Base-by-base conservation (phyloP, 2,888 invertebrate genomes). In the Drosophila nr. fundita region DNA sequence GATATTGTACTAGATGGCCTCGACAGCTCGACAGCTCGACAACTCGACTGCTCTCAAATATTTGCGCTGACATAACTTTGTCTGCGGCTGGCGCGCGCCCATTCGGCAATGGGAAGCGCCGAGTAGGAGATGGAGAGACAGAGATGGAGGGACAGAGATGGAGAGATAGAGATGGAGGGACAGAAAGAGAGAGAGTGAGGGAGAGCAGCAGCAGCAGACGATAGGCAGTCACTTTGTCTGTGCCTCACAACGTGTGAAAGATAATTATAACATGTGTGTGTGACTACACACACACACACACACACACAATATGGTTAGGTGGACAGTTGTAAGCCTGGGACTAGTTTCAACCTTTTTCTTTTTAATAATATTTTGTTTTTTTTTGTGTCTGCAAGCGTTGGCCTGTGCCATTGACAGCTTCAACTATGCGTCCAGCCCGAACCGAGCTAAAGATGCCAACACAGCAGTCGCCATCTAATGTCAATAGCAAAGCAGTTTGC, bases 61-160 rank as follows among this genome's bases (percentile, higher is more conserved):
- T 90, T 89, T 90, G 79, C 81, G 70, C 76, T 82, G 79, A 82
- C 86, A 88, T 87, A 89, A 89, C 87, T 89, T 80, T 81, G 82
- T 88, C 88, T 88, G 86, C 77, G 88, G 80, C 82, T 86, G 83
- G 81, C 85, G 78, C 68, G 67, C 73, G 82, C 73, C 82, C 68
- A 50, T 45, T 45, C 21, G 27, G 63, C 48, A 21, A 34, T 61
- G 68, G 62, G 62, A 50, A 55, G 58, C 62, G 66, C 62, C 52
- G 50, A 62, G 49, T 10, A 55, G 53, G 48, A 53, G n/a, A 6
- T 10, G 5, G 7, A 10, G 34, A 53, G 5, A 10, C 2, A 34
- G 10, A 21, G 24, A 53, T 4, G 24, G 10, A 18, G 15, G 15
- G 53, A 24, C 15, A 18, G 24, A 18, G 18, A 27, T 11, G 13